These are phyloP conservation scores for Rhinatrema bivittatum DNA, from an alignment of 2,797 vertebrate genomes.

Conservation along the genomic window DNA sequence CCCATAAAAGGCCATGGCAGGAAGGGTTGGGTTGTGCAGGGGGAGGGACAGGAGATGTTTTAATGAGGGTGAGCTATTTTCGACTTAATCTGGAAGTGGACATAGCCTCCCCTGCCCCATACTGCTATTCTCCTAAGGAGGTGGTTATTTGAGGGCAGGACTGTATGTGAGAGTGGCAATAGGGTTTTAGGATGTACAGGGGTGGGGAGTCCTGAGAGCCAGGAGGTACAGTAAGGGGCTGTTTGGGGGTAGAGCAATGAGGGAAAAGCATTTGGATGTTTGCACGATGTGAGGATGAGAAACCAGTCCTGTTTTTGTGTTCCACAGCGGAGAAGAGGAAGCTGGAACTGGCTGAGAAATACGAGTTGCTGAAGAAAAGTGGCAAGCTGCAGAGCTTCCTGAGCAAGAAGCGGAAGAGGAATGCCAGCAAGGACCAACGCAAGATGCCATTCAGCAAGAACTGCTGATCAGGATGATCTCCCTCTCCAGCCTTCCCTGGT, in stretches of 20 bases:
- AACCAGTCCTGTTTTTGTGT: background rate
- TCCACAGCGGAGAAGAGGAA: constrained; percentile 75
- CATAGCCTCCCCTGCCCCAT: too few relatives aligned
- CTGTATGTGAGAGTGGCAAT: too few relatives aligned
- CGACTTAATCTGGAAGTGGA: too few relatives aligned
- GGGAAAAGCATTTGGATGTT: background rate
- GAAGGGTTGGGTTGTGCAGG: background rate
- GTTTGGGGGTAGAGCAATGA: background rate
- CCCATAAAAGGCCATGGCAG: too few relatives aligned
- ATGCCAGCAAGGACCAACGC: constrained; percentile 81
- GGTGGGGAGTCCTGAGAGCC: too few relatives aligned
- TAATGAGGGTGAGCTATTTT: too few relatives aligned
- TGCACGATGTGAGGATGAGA: background rate
- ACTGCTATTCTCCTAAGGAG: too few relatives aligned
- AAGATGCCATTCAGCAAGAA: constrained; percentile 63
- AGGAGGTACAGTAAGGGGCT: background rate
- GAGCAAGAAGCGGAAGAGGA: constrained; percentile 85
- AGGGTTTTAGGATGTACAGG: too few relatives aligned
- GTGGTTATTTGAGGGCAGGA: too few relatives aligned
- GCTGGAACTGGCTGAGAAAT: constrained; percentile 79
- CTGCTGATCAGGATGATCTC: too few relatives aligned
- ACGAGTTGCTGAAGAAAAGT: constrained; percentile 74
- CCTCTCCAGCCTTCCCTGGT: too few relatives aligned
- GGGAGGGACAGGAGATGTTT: too few relatives aligned
- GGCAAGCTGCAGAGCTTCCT: constrained; percentile 88